Conservation (phyloP, 2,888 invertebrate species). For the Mamestra brassicae region DNA sequence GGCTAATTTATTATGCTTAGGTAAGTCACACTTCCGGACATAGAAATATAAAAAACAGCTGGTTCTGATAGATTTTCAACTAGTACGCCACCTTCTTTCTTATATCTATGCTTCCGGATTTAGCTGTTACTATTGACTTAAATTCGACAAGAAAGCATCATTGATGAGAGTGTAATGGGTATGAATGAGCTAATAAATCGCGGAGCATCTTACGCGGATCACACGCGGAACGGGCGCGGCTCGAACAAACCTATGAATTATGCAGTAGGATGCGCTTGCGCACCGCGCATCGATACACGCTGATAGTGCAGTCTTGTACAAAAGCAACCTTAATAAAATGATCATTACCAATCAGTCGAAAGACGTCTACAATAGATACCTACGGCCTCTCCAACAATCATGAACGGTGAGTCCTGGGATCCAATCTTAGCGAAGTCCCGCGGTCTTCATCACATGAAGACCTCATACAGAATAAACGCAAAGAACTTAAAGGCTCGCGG, state of each 20-base stretch:
- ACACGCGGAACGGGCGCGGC: slow-evolving; percentile 44
- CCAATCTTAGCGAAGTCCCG: no score
- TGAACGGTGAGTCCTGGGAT: no score
- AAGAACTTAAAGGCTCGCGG: no score
- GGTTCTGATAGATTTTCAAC: no score
- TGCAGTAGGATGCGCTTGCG: slow-evolving; percentile 60
- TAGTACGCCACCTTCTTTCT: no score
- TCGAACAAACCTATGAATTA: slow-evolving; percentile 64
- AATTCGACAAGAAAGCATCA: slow-evolving; percentile 21
- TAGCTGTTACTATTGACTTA: neutral
- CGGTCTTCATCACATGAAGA: no score
- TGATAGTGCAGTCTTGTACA: slow-evolving; percentile 14
- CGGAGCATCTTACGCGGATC: slow-evolving; percentile 26
- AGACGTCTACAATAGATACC: neutral
- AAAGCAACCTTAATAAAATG: neutral
- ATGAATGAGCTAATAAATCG: slow-evolving; percentile 47
- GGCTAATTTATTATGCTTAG: neutral
- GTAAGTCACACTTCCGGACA: neutral
- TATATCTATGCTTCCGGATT: neutral
- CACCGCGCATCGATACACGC: slow-evolving; percentile 23
- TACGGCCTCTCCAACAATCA: no score
- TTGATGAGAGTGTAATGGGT: slow-evolving; percentile 27
- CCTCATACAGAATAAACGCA: no score
- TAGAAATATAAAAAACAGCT: no score
- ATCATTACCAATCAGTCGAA: neutral